These are phyloP conservation scores for Oscheius sp. DNA, from an alignment of 2,888 invertebrate species.

Conservation along the genomic window DNA sequence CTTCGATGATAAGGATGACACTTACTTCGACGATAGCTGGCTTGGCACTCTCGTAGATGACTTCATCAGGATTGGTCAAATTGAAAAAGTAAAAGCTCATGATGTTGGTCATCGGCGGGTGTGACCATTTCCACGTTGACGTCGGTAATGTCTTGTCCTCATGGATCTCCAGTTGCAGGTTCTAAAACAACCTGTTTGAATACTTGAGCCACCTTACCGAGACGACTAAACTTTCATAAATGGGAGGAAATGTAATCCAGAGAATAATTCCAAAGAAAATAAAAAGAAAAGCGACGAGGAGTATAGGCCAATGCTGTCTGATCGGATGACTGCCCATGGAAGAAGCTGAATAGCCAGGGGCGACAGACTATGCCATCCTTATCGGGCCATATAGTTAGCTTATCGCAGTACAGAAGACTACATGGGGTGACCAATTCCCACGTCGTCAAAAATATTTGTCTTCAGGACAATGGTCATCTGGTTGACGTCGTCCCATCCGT, in stretches of 20 bases:
- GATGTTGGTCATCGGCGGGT: conserved; percentile 50
- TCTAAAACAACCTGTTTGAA: conserved; percentile 38
- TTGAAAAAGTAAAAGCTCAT: conserved; percentile 67
- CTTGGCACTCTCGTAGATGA: conserved; percentile 57
- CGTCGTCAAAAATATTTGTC: background rate
- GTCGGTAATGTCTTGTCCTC: conserved; percentile 44
- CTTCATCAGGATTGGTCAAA: conserved; percentile 63
- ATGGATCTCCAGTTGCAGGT: conserved; percentile 40
- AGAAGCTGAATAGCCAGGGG: too few species aligned
- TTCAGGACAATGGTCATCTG: background rate
- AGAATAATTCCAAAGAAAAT: background rate
- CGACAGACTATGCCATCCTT: too few species aligned
- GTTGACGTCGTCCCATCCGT: too few species aligned
- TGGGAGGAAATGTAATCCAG: conserved; percentile 20
- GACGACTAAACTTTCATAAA: conserved; percentile 6
- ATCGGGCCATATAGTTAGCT: too few species aligned
- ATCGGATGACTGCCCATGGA: background rate
- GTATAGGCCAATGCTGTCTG: conserved; percentile 11
- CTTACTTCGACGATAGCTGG: conserved; percentile 54
- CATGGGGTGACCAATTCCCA: too few species aligned
- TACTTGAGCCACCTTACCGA: background rate
- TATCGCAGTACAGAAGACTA: too few species aligned
- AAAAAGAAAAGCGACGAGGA: conserved; percentile 3
- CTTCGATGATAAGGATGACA: background rate
- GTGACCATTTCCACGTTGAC: conserved; percentile 45